Evolutionary conservation across 2,797 vertebrate species (phyloP).

Genomic region (Glossophaga mutica): DNA sequence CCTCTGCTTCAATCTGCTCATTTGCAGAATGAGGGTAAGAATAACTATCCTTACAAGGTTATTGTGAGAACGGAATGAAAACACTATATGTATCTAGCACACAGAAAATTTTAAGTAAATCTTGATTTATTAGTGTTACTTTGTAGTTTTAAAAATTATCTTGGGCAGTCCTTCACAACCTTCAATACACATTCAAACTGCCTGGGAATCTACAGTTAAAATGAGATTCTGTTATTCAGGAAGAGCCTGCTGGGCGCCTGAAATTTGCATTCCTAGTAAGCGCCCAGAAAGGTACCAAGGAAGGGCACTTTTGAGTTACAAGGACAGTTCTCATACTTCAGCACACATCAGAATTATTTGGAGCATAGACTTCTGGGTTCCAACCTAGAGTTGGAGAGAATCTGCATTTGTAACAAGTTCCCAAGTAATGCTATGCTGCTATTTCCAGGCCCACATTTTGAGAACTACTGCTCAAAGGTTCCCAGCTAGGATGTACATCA

Average conservation of each 20-base stretch:
- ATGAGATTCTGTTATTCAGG: background rate
- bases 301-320: background rate
- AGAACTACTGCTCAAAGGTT: background rate
- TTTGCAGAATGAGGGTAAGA: background rate
- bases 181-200: background rate
- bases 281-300: background rate
- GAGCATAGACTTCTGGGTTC: background rate
- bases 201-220: background rate
- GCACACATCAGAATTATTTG: background rate
- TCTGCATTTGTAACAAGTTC: background rate
- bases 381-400: background rate
- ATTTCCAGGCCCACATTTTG: background rate
- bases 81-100: background rate
- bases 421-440: background rate
- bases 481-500: background rate
- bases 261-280: constrained; percentile 5
- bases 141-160: background rate
- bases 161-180: background rate
- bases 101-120: background rate
- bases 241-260: background rate
- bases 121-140: background rate
- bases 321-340: background rate
- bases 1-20: background rate
- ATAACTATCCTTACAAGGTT: background rate
- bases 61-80: background rate